phyloP scores from a whole-genome alignment of 2,113 vertebrate species.

The Eclectus roratus region DNA sequence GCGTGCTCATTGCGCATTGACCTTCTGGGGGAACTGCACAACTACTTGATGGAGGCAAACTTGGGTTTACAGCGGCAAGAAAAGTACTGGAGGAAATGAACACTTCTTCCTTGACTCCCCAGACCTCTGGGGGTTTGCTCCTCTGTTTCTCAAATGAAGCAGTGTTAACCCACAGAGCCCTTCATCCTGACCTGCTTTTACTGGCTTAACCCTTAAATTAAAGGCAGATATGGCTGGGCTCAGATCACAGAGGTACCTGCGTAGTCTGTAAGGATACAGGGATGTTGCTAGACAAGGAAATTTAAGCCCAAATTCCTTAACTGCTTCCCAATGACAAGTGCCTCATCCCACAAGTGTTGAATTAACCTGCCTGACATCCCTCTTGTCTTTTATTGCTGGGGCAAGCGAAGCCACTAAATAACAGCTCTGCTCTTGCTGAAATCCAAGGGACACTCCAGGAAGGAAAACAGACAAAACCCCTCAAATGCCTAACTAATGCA shows the following conservation, averaged over 20 bases:
- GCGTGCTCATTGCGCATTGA: neutral
- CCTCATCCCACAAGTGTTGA: neutral
- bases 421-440: neutral
- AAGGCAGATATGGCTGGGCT: rapidly evolving
- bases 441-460: neutral
- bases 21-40: neutral
- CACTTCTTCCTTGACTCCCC: neutral
- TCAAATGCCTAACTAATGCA: neutral
- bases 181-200: neutral
- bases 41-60: neutral
- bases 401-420: neutral
- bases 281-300: neutral
- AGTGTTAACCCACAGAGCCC: neutral
- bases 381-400: neutral
- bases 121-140: neutral
- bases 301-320: neutral
- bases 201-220: neutral
- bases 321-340: neutral
- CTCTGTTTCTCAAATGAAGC: neutral
- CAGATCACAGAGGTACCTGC: neutral
- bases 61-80: neutral
- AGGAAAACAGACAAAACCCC: neutral
- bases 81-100: neutral
- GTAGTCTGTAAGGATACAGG: rapidly evolving
- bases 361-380: neutral